phyloP scores from a whole-genome alignment of 1,140 invertebrate genomes.

The Bemisia tabaci region DNA sequence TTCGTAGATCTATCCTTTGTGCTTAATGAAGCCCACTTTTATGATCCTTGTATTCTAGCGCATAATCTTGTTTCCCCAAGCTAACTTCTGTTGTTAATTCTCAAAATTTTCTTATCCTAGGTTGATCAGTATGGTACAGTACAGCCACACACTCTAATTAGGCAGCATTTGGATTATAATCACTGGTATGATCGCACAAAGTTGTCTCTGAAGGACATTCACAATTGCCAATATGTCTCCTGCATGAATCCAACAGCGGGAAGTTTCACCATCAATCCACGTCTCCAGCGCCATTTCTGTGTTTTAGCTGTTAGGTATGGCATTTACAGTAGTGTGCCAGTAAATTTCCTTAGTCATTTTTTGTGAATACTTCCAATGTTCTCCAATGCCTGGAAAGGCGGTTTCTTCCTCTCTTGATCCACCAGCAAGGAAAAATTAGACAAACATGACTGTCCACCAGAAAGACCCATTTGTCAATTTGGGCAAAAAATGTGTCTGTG shows the following conservation, averaged over 20 bases:
- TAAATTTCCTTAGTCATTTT: no score
- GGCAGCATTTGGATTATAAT: slow-evolving; percentile 88
- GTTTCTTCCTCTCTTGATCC: no score
- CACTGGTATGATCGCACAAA: slow-evolving; percentile 92
- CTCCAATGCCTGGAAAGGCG: no score
- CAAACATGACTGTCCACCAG: neutral
- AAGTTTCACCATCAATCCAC: slow-evolving; percentile 89
- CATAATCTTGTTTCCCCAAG: no score
- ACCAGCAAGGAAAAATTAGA: no score
- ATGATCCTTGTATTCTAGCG: no score
- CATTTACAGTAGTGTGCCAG: no score
- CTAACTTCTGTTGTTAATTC: neutral
- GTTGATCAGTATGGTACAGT: slow-evolving; percentile 85
- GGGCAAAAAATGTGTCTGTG: no score
- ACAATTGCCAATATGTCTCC: slow-evolving; percentile 91
- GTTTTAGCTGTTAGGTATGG: slow-evolving; percentile 65
- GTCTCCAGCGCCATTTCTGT: slow-evolving; percentile 84
- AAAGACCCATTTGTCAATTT: no score
- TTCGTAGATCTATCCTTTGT: no score
- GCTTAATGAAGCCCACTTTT: no score
- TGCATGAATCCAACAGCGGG: slow-evolving; percentile 97
- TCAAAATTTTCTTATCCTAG: slow-evolving; percentile 22
- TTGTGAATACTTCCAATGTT: no score
- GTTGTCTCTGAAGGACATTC: slow-evolving; percentile 85
- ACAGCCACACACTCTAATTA: slow-evolving; percentile 86